A percentile compares a stretch with the other conserved stretches of the same genome.
Conservation (phyloP, 2,797 vertebrate genomes). For the Coregonus ussuriensis region DNA sequence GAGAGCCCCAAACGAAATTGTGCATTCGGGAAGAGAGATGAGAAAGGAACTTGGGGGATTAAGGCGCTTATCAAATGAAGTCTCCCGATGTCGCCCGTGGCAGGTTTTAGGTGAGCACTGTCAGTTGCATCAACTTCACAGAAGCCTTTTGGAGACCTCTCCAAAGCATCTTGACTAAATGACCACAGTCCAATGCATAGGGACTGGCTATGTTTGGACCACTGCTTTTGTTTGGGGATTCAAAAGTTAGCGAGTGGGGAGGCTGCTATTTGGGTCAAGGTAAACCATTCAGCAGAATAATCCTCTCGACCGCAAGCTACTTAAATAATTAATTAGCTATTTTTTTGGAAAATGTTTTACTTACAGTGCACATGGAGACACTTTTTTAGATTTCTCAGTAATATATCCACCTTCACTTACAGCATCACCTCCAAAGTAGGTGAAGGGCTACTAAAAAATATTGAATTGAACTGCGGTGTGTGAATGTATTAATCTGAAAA, state of each 20-base stretch:
- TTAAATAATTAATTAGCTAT: conserved; percentile 58
- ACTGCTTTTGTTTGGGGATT: conserved; percentile 36
- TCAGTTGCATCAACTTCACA: conserved; percentile 55
- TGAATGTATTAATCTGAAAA: too few species aligned
- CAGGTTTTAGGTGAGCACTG: conserved; percentile 44
- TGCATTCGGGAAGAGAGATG: conserved; percentile 54
- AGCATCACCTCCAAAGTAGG: too few species aligned
- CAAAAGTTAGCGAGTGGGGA: conserved; percentile 34
- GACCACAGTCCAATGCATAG: conserved; percentile 41
- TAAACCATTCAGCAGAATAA: conserved; percentile 44
- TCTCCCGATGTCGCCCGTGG: conserved; percentile 47
- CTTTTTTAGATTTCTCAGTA: conserved; percentile 44
- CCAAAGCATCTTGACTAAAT: conserved; percentile 41
- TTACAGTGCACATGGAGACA: conserved; percentile 21
- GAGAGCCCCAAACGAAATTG: conserved; percentile 48
- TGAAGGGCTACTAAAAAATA: too few species aligned
- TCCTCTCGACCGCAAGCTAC: conserved; percentile 45
- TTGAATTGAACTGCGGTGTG: too few species aligned
- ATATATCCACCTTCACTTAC: conserved; percentile 8
- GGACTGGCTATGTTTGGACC: conserved; percentile 29
- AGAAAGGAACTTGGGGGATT: conserved; percentile 55
- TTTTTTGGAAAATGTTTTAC: conserved; percentile 39
- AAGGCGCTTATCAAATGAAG: conserved; percentile 68
- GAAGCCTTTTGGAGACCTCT: conserved; percentile 17
- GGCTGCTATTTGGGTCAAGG: conserved; percentile 55